Conservation (phyloP, 1,140 invertebrate species). For the Scaptodrosophila lebanonensis region DNA sequence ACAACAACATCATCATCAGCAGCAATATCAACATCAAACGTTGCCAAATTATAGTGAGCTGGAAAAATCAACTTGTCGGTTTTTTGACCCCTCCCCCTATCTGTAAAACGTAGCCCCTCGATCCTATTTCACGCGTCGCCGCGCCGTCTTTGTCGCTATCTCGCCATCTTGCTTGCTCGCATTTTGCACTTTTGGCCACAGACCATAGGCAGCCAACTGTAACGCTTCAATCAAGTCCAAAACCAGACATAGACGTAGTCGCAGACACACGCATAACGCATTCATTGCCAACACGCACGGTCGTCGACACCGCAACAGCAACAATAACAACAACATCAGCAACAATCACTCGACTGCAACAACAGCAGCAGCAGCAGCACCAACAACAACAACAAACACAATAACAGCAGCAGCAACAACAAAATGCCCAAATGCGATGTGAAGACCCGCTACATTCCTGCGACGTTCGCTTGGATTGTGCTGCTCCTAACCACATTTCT, state of each 20-base stretch:
- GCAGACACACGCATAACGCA: too few relatives aligned
- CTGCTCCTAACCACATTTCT: slow-evolving; percentile 92
- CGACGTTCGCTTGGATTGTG: slow-evolving; percentile 96
- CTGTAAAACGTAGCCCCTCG: slow-evolving; percentile 19
- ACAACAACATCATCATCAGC: neutral
- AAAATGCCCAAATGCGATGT: slow-evolving; percentile 94
- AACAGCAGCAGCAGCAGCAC: slow-evolving; percentile 21
- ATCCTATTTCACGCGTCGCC: slow-evolving; percentile 59
- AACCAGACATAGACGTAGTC: slow-evolving; percentile 14
- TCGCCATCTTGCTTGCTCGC: slow-evolving; percentile 23
- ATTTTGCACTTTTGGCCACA: too few relatives aligned
- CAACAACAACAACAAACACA: slow-evolving; percentile 5
- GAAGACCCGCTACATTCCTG: slow-evolving; percentile 95
- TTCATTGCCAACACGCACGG: slow-evolving; percentile 46
- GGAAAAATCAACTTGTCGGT: slow-evolving; percentile 23
- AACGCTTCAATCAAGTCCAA: slow-evolving; percentile 29
- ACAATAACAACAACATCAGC: slow-evolving; percentile 4
- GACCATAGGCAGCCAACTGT: slow-evolving; percentile 33
- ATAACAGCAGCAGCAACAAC: slow-evolving; percentile 12
- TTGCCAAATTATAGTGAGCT: slow-evolving; percentile 14
- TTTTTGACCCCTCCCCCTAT: neutral
- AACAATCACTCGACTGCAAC: slow-evolving; percentile 18
- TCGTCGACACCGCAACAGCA: slow-evolving; percentile 40
- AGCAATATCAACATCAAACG: slow-evolving; percentile 13
- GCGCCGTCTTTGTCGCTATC: slow-evolving; percentile 42